A percentile compares a stretch with the other conserved stretches of the same genome.
Evolutionary conservation across 2,113 vertebrate species (phyloP).

Genomic region (Marmota monax): DNA sequence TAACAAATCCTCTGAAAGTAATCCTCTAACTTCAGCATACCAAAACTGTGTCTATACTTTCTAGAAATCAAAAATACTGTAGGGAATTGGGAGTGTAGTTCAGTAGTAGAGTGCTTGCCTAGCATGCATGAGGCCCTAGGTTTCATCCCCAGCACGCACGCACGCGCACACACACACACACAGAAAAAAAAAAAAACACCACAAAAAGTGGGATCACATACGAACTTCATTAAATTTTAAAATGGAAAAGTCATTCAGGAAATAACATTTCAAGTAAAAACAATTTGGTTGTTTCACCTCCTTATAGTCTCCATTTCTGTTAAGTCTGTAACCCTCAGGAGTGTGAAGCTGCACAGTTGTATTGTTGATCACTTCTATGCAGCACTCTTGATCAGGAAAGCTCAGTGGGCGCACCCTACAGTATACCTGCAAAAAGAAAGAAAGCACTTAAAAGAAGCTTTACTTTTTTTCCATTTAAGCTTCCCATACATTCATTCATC

Average conservation of each 20-base stretch:
- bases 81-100: background rate
- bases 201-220: background rate
- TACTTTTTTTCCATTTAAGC: background rate
- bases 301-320: slow-evolving; percentile 95
- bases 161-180: too few relatives aligned
- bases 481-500: background rate
- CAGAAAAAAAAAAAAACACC: too few relatives aligned
- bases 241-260: background rate
- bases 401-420: slow-evolving; percentile 94
- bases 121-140: too few relatives aligned
- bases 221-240: slow-evolving; percentile 9
- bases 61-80: slow-evolving; percentile 26
- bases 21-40: background rate
- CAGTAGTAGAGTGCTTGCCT: too few relatives aligned
- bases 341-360: slow-evolving; percentile 95
- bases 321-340: slow-evolving; percentile 92
- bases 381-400: slow-evolving; percentile 90
- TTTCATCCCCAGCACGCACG: too few relatives aligned
- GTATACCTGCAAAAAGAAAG: slow-evolving; percentile 89
- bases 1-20: background rate
- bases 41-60: background rate
- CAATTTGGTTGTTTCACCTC: slow-evolving; percentile 88
- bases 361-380: slow-evolving; percentile 95
- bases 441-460: background rate
- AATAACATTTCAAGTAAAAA: background rate